Conservation (phyloP, 1,140 invertebrate genomes). For the Neomicropteryx cornuta region DNA sequence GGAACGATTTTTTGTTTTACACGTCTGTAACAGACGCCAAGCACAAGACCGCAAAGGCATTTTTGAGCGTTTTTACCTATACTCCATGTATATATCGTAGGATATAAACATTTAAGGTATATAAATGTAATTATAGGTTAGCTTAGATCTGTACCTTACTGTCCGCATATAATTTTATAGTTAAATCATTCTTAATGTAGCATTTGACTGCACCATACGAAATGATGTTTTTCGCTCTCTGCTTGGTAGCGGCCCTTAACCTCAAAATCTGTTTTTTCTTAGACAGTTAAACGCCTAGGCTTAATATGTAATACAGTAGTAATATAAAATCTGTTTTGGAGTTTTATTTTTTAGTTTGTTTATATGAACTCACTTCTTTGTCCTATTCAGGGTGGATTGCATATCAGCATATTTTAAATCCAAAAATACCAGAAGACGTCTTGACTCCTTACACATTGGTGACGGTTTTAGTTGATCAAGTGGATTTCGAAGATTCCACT, state of each 20-base stretch:
- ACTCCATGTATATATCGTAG: not conserved
- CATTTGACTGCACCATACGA: not conserved
- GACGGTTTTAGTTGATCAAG: conserved; percentile 64
- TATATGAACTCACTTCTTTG: too few species aligned
- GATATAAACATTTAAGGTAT: not conserved
- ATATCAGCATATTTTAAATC: conserved; percentile 56
- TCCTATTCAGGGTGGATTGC: conserved; percentile 55
- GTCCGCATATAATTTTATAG: too few species aligned
- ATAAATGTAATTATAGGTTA: too few species aligned
- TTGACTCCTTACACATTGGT: conserved; percentile 60
- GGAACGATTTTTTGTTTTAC: too few species aligned
- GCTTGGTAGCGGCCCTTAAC: not conserved
- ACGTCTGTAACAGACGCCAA: too few species aligned
- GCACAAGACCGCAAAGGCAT: too few species aligned
- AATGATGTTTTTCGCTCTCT: too few species aligned
- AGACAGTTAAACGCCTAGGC: too few species aligned
- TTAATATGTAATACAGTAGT: conserved; percentile 4
- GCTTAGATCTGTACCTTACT: too few species aligned
- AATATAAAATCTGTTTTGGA: conserved; percentile 5
- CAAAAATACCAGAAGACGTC: conserved; percentile 33
- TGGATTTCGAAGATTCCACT: conserved; percentile 42
- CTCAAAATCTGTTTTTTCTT: too few species aligned
- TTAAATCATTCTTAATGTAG: too few species aligned
- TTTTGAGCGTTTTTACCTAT: too few species aligned
- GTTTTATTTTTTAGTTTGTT: conserved; percentile 14